phyloP scores from a whole-genome alignment of 2,797 vertebrate species.

The Huso huso region DNA sequence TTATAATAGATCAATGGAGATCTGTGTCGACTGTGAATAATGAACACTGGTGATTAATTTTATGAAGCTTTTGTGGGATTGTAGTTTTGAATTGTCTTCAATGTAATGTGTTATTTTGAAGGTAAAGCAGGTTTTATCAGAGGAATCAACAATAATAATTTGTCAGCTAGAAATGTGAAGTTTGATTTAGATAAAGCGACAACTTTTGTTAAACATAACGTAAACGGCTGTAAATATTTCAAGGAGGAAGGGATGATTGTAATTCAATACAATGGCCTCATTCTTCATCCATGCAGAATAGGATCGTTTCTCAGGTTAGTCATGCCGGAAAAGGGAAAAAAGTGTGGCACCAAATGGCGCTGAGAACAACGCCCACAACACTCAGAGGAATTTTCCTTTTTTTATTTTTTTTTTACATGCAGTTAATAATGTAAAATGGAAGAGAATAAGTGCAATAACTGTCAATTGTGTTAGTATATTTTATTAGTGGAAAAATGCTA shows the following conservation, averaged over 20 bases:
- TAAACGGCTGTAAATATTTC: conserved; percentile 17
- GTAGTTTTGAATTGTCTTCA: too few species aligned
- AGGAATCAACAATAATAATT: background rate
- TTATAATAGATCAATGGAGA: too few species aligned
- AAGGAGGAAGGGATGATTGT: conserved; percentile 22
- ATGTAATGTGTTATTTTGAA: too few species aligned
- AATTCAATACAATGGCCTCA: conserved; percentile 21
- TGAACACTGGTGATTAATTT: too few species aligned
- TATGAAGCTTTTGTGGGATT: too few species aligned
- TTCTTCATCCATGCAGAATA: conserved; percentile 19
- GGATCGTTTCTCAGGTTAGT: conserved; percentile 11
- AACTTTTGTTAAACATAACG: conserved; percentile 17
- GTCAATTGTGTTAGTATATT: too few species aligned
- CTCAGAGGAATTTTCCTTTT: conserved; percentile 9
- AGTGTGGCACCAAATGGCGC: conserved; percentile 8
- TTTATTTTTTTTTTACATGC: too few species aligned
- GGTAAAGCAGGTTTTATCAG: too few species aligned
- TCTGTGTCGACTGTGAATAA: too few species aligned
- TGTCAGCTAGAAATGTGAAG: conserved; percentile 18
- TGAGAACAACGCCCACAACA: conserved; percentile 11
- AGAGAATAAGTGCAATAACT: too few species aligned
- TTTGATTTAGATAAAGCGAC: conserved; percentile 20
- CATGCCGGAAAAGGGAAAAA: conserved; percentile 11
- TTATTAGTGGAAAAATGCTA: too few species aligned
- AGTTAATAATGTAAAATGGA: too few species aligned